Conservation (phyloP, 2,113 vertebrate genomes). For the Ophiodon elongatus region DNA sequence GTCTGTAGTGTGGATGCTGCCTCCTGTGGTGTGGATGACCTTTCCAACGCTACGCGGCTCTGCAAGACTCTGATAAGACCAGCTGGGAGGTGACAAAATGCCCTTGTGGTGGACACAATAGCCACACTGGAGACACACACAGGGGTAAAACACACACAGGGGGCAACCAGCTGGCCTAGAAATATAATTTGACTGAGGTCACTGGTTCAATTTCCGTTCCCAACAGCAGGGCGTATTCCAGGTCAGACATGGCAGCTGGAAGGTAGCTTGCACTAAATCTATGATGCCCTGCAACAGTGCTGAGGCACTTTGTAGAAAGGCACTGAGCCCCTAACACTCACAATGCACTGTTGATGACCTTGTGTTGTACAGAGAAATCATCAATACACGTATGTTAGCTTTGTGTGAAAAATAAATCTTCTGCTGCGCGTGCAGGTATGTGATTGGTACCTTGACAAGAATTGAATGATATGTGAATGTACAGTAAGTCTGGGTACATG, state of each 20-base stretch:
- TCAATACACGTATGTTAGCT: neutral
- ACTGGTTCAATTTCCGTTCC: constrained; percentile 50
- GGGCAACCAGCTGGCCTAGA: constrained; percentile 57
- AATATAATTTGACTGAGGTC: constrained; percentile 57
- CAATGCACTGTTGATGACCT: neutral
- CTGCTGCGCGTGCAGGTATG: too few relatives aligned
- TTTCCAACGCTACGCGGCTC: constrained; percentile 68
- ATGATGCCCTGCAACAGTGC: constrained; percentile 3
- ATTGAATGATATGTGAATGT: neutral
- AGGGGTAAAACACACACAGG: constrained; percentile 48
- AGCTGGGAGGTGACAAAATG: constrained; percentile 76
- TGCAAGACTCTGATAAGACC: constrained; percentile 75
- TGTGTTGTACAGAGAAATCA: neutral
- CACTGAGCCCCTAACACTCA: neutral
- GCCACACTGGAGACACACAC: constrained; percentile 45
- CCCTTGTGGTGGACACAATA: constrained; percentile 60
- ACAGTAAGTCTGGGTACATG: constrained; percentile 24
- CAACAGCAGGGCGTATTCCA: constrained; percentile 44
- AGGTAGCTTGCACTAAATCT: constrained; percentile 20
- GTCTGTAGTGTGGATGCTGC: constrained; percentile 65
- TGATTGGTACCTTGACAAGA: constrained; percentile 12
- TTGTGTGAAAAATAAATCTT: neutral
- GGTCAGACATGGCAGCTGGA: constrained; percentile 32
- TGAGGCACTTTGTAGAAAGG: constrained; percentile 18
- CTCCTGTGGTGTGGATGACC: constrained; percentile 82